Evolutionary conservation across 2,797 vertebrate species (phyloP).

Genomic region (Somateria mollissima): DNA sequence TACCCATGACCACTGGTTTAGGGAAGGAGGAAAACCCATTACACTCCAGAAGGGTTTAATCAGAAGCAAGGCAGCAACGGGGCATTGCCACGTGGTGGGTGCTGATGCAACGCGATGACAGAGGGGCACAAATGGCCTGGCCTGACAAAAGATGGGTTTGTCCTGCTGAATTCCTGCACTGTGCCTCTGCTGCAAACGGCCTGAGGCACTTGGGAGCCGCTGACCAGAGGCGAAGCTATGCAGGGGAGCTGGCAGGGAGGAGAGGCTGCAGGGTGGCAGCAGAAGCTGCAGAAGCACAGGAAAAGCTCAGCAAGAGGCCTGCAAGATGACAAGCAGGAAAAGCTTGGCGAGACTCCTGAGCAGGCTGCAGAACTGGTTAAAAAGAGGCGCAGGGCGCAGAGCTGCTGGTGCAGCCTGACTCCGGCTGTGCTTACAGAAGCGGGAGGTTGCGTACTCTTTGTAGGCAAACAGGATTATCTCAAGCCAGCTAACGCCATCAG

Average conservation of each 20-base stretch:
- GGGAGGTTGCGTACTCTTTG: conserved; percentile 1
- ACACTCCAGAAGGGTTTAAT: not conserved
- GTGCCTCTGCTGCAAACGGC: not conserved
- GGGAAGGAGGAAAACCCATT: not conserved
- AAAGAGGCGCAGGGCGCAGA: conserved; percentile 23
- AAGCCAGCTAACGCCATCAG: conserved; percentile 16
- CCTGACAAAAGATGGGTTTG: not conserved
- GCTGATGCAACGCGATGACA: not conserved
- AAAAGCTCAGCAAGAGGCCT: fast-evolving
- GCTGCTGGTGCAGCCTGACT: conserved; percentile 28
- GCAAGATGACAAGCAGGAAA: not conserved
- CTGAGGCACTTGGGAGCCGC: not conserved
- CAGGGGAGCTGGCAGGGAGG: not conserved
- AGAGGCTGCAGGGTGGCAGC: not conserved
- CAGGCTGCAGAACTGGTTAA: conserved; percentile 42
- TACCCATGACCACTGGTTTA: not conserved
- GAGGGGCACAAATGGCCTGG: not conserved
- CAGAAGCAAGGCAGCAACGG: not conserved
- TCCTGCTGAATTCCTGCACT: not conserved
- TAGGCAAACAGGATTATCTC: conserved; percentile 51
- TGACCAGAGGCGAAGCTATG: not conserved
- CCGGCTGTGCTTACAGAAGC: conserved; percentile 38
- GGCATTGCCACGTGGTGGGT: not conserved
- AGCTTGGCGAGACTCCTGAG: not conserved
- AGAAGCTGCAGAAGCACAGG: not conserved